A percentile compares a stretch with the other conserved stretches of the same genome.
phyloP scores from a whole-genome alignment of 2,113 vertebrate species.

The Abramis brama region DNA sequence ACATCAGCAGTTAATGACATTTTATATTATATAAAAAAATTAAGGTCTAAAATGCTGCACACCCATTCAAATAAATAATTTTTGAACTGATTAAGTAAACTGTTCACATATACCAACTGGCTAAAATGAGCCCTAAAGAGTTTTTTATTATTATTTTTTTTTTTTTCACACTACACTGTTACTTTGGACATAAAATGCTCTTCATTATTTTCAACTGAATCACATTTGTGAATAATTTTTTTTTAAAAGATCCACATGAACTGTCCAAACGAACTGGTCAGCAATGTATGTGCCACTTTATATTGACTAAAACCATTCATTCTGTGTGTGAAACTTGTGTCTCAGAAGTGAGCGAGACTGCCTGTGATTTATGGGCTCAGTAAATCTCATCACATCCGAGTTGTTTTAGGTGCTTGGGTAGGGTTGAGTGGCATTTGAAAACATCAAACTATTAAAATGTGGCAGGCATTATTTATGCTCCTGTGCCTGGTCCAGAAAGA shows the following conservation, averaged over 20 bases:
- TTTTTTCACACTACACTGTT: not conserved
- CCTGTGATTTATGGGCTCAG: conserved; percentile 18
- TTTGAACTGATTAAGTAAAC: no score
- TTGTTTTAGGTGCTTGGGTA: conserved; percentile 32
- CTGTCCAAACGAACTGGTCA: not conserved
- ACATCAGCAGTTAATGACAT: no score
- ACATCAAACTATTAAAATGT: conserved; percentile 47
- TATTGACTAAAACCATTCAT: not conserved
- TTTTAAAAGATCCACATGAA: not conserved
- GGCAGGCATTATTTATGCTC: conserved; percentile 35
- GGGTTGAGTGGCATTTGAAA: conserved; percentile 38
- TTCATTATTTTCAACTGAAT: no score
- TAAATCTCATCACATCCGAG: conserved; percentile 10
- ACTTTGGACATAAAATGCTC: not conserved
- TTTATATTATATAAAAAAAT: not conserved
- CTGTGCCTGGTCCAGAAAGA: conserved; percentile 66
- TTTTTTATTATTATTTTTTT: not conserved
- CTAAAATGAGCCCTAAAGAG: no score
- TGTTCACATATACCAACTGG: no score
- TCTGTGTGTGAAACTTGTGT: conserved; percentile 2
- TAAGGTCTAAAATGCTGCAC: no score
- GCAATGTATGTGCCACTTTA: no score
- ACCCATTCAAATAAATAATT: no score
- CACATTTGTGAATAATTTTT: not conserved
- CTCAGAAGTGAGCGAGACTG: not conserved